Evolutionary conservation across 2,113 vertebrate species (phyloP).

Genomic region (Edolisoma coerulescens): DNA sequence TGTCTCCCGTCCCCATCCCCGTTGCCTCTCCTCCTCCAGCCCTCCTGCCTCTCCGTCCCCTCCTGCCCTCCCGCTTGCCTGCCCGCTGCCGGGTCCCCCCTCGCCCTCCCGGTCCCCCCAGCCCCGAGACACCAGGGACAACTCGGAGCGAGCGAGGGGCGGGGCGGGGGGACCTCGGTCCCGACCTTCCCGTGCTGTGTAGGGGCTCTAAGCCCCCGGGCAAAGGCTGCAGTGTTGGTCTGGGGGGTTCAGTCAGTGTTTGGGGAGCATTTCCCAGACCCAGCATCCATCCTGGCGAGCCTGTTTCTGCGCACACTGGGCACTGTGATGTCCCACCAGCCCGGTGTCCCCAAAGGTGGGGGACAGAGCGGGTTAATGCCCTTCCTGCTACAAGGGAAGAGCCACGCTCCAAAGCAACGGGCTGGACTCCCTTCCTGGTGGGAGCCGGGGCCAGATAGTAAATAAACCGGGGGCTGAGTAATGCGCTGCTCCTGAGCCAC

Average conservation of each 20-base stretch:
- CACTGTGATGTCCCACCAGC: accelerated
- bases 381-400: background rate
- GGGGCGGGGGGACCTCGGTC: accelerated
- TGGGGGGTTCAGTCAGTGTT: accelerated
- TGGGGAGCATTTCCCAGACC: background rate
- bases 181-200: background rate
- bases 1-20: background rate
- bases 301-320: background rate
- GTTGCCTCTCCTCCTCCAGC: too few relatives aligned
- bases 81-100: too few relatives aligned
- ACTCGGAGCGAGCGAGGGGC: accelerated
- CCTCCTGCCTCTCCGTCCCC: background rate
- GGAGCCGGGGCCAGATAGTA: background rate
- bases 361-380: background rate
- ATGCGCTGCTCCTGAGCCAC: slow-evolving; percentile 13
- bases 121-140: background rate
- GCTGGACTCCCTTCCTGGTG: background rate
- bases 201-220: background rate
- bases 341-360: background rate
- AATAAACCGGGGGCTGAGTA: background rate
- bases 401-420: background rate
- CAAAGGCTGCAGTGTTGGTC: background rate
- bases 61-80: background rate
- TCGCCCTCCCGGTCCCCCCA: background rate
- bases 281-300: background rate